These are phyloP conservation scores for Caranx melampygus DNA, from an alignment of 2,113 vertebrate species.

Conservation along the genomic window DNA sequence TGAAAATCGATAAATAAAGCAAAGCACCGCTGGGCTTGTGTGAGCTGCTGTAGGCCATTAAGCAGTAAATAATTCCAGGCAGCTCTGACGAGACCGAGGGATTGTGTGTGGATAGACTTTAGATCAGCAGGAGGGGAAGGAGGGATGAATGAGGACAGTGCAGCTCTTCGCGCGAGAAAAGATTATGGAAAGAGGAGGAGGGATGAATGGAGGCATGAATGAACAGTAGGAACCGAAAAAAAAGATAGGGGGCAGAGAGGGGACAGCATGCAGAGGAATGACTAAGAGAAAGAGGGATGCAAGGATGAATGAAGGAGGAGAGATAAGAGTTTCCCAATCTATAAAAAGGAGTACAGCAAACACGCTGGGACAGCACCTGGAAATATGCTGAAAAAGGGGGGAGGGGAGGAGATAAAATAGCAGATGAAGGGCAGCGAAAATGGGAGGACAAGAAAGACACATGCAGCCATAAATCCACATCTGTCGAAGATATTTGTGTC, in stretches of 20 bases:
- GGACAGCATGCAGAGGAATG: not conserved
- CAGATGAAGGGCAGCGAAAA: constrained; percentile 36
- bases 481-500: constrained; percentile 50
- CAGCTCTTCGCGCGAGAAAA: constrained; percentile 14
- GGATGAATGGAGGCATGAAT: constrained; percentile 21
- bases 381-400: constrained; percentile 11
- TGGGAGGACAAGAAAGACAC: constrained; percentile 22
- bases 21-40: constrained; percentile 62
- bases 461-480: constrained; percentile 62
- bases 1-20: constrained; percentile 78
- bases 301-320: constrained; percentile 14
- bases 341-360: constrained; percentile 10
- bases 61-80: constrained; percentile 76
- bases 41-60: constrained; percentile 74
- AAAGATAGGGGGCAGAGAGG: not conserved
- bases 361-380: not conserved
- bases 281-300: not conserved
- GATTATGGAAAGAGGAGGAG: constrained; percentile 7
- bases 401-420: not conserved
- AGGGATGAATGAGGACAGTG: constrained; percentile 46
- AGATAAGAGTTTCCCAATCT: not conserved
- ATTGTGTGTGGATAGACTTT: constrained; percentile 56
- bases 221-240: constrained; percentile 1
- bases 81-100: constrained; percentile 61
- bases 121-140: constrained; percentile 55